These are phyloP conservation scores for Drosophila jambulina DNA, from an alignment of 1,140 invertebrate genomes.

Conservation along the genomic window DNA sequence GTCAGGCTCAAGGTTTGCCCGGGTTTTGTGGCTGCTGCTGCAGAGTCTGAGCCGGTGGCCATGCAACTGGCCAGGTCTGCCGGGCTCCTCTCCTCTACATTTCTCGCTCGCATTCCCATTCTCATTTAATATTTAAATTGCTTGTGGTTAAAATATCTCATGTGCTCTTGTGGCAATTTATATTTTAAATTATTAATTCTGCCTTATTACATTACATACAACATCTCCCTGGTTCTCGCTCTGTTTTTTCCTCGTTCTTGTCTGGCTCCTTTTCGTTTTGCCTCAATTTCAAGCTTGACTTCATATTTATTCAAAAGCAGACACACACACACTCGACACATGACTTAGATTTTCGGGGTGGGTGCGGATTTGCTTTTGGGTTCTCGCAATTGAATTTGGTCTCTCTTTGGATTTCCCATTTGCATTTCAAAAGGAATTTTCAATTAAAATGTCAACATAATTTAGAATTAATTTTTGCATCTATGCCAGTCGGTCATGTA, in stretches of 20 bases:
- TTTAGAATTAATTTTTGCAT: slow-evolving; percentile 49
- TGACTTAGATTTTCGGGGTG: slow-evolving; percentile 34
- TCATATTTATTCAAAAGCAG: slow-evolving; percentile 46
- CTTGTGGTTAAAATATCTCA: slow-evolving; percentile 83
- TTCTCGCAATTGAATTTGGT: slow-evolving; percentile 66
- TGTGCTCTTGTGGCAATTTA: slow-evolving; percentile 79
- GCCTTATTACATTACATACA: slow-evolving; percentile 71
- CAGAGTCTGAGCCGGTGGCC: slow-evolving; percentile 14
- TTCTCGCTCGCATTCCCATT: slow-evolving; percentile 53
- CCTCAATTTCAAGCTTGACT: slow-evolving; percentile 63
- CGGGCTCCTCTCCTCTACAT: slow-evolving; percentile 18
- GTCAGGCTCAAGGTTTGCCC: slow-evolving; percentile 27
- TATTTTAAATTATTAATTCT: slow-evolving; percentile 83
- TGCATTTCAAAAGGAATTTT: slow-evolving; percentile 70
- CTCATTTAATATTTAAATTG: slow-evolving; percentile 84
- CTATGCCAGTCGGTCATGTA: slow-evolving; percentile 21
- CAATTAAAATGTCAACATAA: slow-evolving; percentile 67
- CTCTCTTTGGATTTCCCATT: slow-evolving; percentile 53
- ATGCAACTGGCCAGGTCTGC: slow-evolving; percentile 44
- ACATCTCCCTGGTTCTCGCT: slow-evolving; percentile 8
- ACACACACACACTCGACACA: slow-evolving; percentile 21
- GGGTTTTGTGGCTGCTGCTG: slow-evolving; percentile 23
- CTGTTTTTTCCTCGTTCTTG: background rate
- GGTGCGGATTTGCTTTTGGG: slow-evolving; percentile 53
- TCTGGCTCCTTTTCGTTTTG: slow-evolving; percentile 22